Conservation (phyloP, 2,113 vertebrate genomes). For the Picathartes gymnocephalus region DNA sequence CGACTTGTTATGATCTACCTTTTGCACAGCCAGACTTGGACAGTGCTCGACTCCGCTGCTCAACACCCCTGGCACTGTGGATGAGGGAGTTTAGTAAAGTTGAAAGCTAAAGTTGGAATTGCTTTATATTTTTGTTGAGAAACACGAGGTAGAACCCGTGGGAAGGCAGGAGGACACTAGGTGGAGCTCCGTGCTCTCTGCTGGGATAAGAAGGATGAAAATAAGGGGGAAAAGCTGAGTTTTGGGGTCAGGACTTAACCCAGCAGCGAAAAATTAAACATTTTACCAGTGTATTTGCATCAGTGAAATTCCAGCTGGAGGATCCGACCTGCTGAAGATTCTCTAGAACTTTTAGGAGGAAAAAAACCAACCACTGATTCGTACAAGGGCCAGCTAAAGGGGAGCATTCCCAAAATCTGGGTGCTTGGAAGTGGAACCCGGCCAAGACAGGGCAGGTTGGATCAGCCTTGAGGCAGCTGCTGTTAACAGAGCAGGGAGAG, state of each 20-base stretch:
- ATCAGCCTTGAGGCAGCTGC: not conserved
- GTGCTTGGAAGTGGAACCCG: not conserved
- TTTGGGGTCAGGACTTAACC: not conserved
- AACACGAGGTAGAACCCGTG: fast-evolving
- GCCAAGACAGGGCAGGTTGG: not conserved
- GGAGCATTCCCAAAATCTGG: not conserved
- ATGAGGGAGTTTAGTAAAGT: fast-evolving
- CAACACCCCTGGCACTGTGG: fast-evolving
- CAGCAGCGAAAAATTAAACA: not conserved
- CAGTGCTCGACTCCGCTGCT: fast-evolving
- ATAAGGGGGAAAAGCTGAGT: not conserved
- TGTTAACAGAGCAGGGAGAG: not conserved
- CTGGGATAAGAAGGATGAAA: not conserved
- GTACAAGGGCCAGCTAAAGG: not conserved
- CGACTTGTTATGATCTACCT: fast-evolving
- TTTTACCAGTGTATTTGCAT: not conserved
- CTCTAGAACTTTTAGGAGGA: not conserved
- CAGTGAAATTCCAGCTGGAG: too few relatives aligned
- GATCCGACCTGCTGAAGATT: not conserved
- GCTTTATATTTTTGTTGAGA: not conserved
- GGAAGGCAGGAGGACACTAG: not conserved
- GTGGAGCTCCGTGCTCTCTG: not conserved
- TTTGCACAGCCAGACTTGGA: fast-evolving
- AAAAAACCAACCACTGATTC: not conserved
- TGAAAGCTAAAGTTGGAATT: not conserved